Evolutionary conservation across 2,797 vertebrate genomes (phyloP), one percentile per base, ranked within the genome.

Genomic region (Thalassophryne amazonica): DNA sequence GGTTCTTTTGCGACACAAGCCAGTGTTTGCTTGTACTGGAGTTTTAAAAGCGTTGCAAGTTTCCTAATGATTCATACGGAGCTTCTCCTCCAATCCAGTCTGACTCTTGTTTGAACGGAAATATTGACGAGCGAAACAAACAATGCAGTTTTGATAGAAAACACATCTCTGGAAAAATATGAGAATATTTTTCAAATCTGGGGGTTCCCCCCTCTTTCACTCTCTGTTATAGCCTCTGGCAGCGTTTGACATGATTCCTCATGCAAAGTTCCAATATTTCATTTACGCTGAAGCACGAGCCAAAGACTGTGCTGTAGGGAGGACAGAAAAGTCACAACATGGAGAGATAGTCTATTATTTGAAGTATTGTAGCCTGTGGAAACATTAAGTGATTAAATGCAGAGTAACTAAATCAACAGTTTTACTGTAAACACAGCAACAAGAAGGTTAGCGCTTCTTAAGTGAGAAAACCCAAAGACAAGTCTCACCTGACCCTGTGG

Each of bases 181-280:
- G 1, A 41, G 49, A 57, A 52, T 69, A 52, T 83, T 76, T 83
- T 79, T 85, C 50, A 76, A 59, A 77, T 64, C 41, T 67, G 75
- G 84, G 82, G 83, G 68, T 85, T 85, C 73, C 84, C 86, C 68
- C 37, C 41, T 34, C 47, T 78, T 53, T 78, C 56, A 53, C 57
- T 69, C 70, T 83, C 69, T 83, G 47, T 49, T 49, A 67, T 76
- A 61, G 68, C 25, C 2, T 72, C 65, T 61, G 40, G 41, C 54
- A 59, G 64, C 61, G 36, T 48, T 35, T 68, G 68, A 70, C 69
- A 38, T 36, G 11, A 13, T 32, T 69, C 48, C 49, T 63, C 37
- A 37, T 37, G 54, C 73, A 85, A 85, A 77, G 73, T 87, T 88
- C 80, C 87, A 86, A 76, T 81, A 73, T 83, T 80, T 85, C 69